phyloP scores from a whole-genome alignment of 2,888 invertebrate genomes.

The Chironomus tentans region DNA sequence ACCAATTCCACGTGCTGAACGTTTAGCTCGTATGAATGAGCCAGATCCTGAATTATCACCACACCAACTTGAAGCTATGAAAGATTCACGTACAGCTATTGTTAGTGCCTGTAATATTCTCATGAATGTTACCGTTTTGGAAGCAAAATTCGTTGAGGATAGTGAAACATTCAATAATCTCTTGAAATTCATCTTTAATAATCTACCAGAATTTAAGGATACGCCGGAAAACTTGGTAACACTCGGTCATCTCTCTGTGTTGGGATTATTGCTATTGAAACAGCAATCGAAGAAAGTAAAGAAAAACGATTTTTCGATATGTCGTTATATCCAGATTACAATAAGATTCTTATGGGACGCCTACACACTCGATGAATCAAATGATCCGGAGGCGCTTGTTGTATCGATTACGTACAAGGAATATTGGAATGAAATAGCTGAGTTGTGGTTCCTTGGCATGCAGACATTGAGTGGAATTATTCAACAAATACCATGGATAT shows the following conservation, averaged over 20 bases:
- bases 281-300: conserved; percentile 74
- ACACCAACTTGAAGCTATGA: conserved; percentile 69
- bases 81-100: conserved; percentile 74
- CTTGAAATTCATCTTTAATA: conserved; percentile 75
- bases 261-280: conserved; percentile 73
- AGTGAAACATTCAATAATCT: conserved; percentile 68
- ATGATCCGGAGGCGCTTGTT: conserved; percentile 70
- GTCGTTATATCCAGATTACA: conserved; percentile 79
- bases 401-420: conserved; percentile 79
- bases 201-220: conserved; percentile 74
- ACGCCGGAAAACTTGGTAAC: conserved; percentile 74
- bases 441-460: conserved; percentile 90
- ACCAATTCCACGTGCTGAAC: conserved; percentile 68
- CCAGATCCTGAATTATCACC: conserved; percentile 68
- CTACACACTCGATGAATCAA: conserved; percentile 79
- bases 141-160: conserved; percentile 72
- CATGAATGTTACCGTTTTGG: conserved; percentile 85
- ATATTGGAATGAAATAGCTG: conserved; percentile 81
- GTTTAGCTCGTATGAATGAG: conserved; percentile 62
- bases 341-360: conserved; percentile 90
- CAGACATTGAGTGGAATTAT: conserved; percentile 80
- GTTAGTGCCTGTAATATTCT: conserved; percentile 84
- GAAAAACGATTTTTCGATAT: conserved; percentile 81
- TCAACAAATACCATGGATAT: conserved; percentile 76
- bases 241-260: conserved; percentile 73